Base-by-base conservation (phyloP, 2,797 vertebrate genomes). In the Gephyroberyx darwinii region DNA sequence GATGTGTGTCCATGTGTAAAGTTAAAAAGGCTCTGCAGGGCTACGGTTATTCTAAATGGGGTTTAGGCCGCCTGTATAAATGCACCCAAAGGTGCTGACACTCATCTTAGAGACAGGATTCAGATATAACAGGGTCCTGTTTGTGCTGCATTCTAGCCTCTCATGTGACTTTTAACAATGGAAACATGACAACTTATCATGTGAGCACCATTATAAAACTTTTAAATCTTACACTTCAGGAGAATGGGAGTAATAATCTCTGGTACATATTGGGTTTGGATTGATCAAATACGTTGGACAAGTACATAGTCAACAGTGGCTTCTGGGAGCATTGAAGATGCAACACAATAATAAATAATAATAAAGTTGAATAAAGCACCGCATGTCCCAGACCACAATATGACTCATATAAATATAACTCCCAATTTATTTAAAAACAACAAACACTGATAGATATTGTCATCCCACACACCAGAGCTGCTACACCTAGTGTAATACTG, bases 151-250 rank as follows among this genome's bases (percentile, higher is more conserved):
- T 65, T 78, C 16, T 74, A 55, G 58, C 62, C 33, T 33, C 10
- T 86, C 71, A 77, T 63, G 62, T 76, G 77, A 81, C 48, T 64
- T 14, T 0, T 22, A 66, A 61, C 60, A 66, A 71, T 20, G 10
- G 53, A 74, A 70, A 43, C 19, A 35, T 20, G 75, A 52, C 31
- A 74, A 26, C 35, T 53, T 3, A 30, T 77, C 66, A 81, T 50
- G 53, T 71, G 63, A 81, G 67, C 10, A 35, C 19, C 35, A 13
- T 54, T 39, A 45, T 41, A 39, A 14, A 74, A 31, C 9, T 53
- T 53, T 26, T 30, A 13, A 20, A 35, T 35, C n/a, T 31, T n/a
- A 19, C 26, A 16, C 48, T 43, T 30, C 47, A n/a, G 16, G 14
- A 17, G 19, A 30, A 37, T 61, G 43, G 19, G 33, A 65, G 20